Conservation (phyloP, 2,113 vertebrate species). For the Ptychochromis oligacanthus region DNA sequence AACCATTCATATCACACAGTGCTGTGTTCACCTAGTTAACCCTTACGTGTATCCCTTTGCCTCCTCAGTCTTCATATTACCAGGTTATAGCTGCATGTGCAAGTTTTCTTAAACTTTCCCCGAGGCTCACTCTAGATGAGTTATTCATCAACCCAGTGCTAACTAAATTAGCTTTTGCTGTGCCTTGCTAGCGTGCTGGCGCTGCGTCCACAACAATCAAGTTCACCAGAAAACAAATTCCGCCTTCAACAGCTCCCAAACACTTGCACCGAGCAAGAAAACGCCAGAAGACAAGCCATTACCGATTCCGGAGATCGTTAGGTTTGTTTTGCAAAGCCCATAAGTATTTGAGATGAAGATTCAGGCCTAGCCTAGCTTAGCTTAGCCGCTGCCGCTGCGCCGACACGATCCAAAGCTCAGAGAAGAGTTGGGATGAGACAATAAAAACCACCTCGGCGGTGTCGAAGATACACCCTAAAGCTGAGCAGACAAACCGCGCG, state of each 20-base stretch:
- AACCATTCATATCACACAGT: neutral
- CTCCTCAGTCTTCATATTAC: rapidly evolving
- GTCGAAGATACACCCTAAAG: neutral
- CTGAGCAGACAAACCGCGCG: neutral
- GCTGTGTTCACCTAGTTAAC: rapidly evolving
- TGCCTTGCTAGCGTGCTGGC: slow-evolving; percentile 45
- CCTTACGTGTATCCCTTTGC: rapidly evolving
- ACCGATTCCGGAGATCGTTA: slow-evolving; percentile 47
- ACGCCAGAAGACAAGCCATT: neutral
- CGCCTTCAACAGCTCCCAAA: neutral
- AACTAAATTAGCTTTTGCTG: slow-evolving; percentile 38
- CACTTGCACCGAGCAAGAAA: neutral
- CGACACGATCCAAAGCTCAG: slow-evolving; percentile 39
- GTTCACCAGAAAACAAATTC: slow-evolving; percentile 6
- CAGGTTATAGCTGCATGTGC: rapidly evolving
- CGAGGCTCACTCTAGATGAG: neutral
- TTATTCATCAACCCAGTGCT: slow-evolving; percentile 34
- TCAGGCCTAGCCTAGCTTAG: slow-evolving; percentile 64
- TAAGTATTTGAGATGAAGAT: slow-evolving; percentile 43
- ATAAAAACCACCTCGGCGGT: slow-evolving; percentile 12
- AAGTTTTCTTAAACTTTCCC: slow-evolving; percentile 8
- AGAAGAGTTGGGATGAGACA: slow-evolving; percentile 16
- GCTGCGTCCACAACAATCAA: slow-evolving; percentile 36
- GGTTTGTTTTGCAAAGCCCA: slow-evolving; percentile 63
- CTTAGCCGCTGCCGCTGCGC: slow-evolving; percentile 40